Percentiles rank a stretch among this genome's conserved stretches.
Evolutionary conservation across 2,113 vertebrate species (phyloP).

Genomic region (Protobothrops mucrosquamatus): DNA sequence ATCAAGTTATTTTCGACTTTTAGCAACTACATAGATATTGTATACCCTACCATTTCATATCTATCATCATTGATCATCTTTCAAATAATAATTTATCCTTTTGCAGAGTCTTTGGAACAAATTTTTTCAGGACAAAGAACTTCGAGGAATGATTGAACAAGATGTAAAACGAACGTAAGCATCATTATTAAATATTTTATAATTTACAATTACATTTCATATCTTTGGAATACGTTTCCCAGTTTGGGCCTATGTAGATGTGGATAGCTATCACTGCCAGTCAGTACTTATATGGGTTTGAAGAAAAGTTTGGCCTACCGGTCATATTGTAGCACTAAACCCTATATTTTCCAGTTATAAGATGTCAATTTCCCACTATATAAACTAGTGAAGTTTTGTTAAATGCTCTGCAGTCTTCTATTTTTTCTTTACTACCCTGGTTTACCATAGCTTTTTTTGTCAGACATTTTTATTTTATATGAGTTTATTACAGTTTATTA

Average conservation of each 20-base stretch:
- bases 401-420: background rate
- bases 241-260: background rate
- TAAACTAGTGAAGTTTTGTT: background rate
- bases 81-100: constrained; percentile 51
- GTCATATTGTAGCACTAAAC: background rate
- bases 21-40: background rate
- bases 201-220: background rate
- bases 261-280: background rate
- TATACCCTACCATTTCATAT: background rate
- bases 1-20: background rate
- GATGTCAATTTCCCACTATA: background rate
- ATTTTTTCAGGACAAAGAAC: constrained; percentile 98
- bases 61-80: constrained; percentile 21
- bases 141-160: constrained; percentile 95
- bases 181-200: background rate
- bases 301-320: background rate
- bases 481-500: background rate
- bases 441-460: background rate
- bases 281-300: background rate
- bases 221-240: background rate
- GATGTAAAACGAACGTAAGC: constrained; percentile 94
- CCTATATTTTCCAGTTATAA: background rate
- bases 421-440: background rate
- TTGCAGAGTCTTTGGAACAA: constrained; percentile 90
- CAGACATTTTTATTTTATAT: background rate